These are phyloP conservation scores for Macrobrachium rosenbergii DNA, from an alignment of 1,140 invertebrate species.

Conservation along the genomic window DNA sequence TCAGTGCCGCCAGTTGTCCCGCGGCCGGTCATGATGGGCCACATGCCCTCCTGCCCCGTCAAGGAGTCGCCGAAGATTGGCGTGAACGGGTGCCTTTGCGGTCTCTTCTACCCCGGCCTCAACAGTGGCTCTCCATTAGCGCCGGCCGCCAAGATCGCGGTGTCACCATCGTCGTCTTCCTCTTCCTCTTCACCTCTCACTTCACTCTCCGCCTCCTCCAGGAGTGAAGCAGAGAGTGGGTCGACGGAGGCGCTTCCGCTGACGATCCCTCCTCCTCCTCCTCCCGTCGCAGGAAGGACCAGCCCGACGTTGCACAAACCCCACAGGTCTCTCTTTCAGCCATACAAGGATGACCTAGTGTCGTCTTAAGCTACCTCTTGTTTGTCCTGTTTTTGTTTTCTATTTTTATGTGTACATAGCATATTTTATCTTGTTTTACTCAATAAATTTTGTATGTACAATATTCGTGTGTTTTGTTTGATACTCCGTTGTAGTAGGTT, in stretches of 20 bases:
- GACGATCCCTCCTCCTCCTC: not conserved
- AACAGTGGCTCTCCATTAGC: conserved; percentile 7
- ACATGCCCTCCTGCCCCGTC: conserved; percentile 39
- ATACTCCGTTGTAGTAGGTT: too few species aligned
- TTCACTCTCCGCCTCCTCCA: not conserved
- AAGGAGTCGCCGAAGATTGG: conserved; percentile 42
- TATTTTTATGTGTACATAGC: too few species aligned
- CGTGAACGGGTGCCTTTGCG: not conserved
- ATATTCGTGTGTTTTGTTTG: too few species aligned
- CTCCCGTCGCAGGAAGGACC: not conserved
- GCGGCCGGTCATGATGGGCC: conserved; percentile 11
- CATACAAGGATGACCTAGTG: not conserved
- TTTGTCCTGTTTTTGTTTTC: too few species aligned
- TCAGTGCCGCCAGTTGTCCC: not conserved
- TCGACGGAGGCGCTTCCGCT: not conserved
- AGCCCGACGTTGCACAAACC: not conserved
- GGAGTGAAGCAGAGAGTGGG: not conserved
- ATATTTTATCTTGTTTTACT: too few species aligned
- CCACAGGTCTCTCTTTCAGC: not conserved
- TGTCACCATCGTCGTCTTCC: not conserved
- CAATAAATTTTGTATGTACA: too few species aligned
- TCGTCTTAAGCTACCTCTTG: not conserved
- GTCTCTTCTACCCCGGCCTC: conserved; percentile 14
- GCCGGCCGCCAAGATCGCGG: not conserved
- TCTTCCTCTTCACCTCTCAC: conserved; percentile 2